Base-by-base conservation (phyloP, 2,113 vertebrate genomes). In the Petrocephalus zakoni region DNA sequence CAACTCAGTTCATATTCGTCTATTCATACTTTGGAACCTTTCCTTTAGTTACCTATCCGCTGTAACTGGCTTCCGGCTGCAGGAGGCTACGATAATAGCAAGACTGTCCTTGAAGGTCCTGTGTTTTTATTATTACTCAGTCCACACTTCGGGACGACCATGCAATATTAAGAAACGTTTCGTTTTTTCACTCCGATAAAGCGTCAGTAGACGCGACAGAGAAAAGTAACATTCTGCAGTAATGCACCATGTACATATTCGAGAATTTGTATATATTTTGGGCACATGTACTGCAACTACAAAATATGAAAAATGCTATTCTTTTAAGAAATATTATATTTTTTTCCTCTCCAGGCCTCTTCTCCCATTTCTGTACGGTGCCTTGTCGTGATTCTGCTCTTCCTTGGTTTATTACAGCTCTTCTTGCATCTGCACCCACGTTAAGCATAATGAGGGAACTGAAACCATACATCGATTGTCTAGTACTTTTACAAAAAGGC, bases 251-350 rank as follows among this genome's bases (percentile, higher is more conserved):
- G 58, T 61, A 21, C 22, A 61, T 61, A 61, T 21, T 17, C 61
- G 10, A 47, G 34, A n/a, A 10, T 88, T 29, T 82, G 72, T 55
- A 51, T 88, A 34, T 88, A 58, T 21, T 17, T 86, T 86, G 17
- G 21, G 29, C 17, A 86, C 25, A 61, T 72, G 9, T 55, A 34
- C 84, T 19, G 5, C 47, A 17, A 86, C 51, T 53, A 53, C n/a
- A 29, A 85, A 86, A 52, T 53, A 29, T 5, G 15, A 53, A 42
- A 87, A 81, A 82, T 81, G 46, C 90, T 93, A 90, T 91, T 89
- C 55, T 93, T 94, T 94, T 94, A 94, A 94, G 53, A 92, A 47
- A 93, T 90, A 88, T 90, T 92, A 88, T 90, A 92, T 91, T 22
- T 91, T 91, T 86, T 90, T 89, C 88, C 86, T 86, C 86, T 86